Evolutionary conservation across 2,888 invertebrate genomes (phyloP).

Genomic region (Bugulina stolonifera): DNA sequence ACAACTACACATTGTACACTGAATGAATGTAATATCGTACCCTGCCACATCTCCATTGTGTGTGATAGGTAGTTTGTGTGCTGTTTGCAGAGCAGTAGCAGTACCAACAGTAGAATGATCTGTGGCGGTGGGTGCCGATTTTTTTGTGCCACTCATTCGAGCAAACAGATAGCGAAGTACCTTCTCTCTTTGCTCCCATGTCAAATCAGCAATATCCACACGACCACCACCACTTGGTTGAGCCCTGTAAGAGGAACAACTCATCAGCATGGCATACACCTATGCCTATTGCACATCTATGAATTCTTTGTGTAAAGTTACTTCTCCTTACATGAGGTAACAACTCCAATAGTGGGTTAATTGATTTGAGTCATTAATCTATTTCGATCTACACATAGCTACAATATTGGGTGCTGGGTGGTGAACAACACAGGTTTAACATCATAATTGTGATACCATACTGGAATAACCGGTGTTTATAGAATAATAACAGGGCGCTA

Average conservation of each 20-base stretch:
- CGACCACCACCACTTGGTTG: slow-evolving; percentile 30
- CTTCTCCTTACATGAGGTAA: not conserved
- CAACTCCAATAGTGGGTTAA: too few relatives aligned
- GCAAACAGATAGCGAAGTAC: slow-evolving; percentile 52
- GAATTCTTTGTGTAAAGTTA: too few relatives aligned
- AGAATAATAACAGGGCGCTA: too few relatives aligned
- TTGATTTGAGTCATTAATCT: too few relatives aligned
- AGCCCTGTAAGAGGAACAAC: not conserved
- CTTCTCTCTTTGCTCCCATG: slow-evolving; percentile 53
- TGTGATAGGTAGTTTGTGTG: slow-evolving; percentile 15
- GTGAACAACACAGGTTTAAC: too few relatives aligned
- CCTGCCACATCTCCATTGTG: slow-evolving; percentile 17
- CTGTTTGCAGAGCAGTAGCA: not conserved
- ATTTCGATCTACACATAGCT: too few relatives aligned
- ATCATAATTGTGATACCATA: too few relatives aligned
- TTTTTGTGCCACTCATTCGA: slow-evolving; percentile 42
- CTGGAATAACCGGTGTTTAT: too few relatives aligned
- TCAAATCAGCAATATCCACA: slow-evolving; percentile 49
- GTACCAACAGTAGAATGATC: not conserved
- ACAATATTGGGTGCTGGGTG: too few relatives aligned
- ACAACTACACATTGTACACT: too few relatives aligned
- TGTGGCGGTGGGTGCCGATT: not conserved
- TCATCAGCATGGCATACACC: too few relatives aligned
- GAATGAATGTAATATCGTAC: too few relatives aligned
- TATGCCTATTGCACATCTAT: not conserved